Conservation (phyloP, 1,140 invertebrate species). For the Prorops nasuta region DNA sequence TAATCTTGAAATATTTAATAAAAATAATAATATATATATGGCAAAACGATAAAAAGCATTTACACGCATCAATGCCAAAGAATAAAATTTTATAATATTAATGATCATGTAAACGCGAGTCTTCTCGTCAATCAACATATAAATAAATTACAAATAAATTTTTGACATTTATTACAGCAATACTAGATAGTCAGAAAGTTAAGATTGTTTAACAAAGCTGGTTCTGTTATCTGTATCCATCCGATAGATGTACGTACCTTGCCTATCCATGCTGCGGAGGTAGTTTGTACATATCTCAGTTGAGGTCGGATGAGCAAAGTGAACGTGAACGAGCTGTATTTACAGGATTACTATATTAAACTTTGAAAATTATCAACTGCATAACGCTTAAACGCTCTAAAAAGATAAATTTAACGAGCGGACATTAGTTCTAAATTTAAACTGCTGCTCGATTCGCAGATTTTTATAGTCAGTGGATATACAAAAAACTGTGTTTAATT, state of each 20-base stretch:
- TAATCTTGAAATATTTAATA: not conserved
- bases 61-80: not conserved
- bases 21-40: not conserved
- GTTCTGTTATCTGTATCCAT: constrained; percentile 21
- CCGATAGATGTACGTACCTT: constrained; percentile 15
- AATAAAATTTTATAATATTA: not conserved
- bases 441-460: not conserved
- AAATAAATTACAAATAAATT: no score
- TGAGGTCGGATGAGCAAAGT: not conserved
- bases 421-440: not conserved
- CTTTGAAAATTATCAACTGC: constrained; percentile 28
- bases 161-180: no score
- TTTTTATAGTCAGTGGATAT: no score
- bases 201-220: no score
- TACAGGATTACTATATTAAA: constrained; percentile 24
- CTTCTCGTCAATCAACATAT: no score
- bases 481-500: not conserved
- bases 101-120: no score
- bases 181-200: no score
- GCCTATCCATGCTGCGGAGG: constrained; percentile 9
- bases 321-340: constrained; percentile 11
- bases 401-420: constrained; percentile 1
- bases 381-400: constrained; percentile 22
- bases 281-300: constrained; percentile 1
- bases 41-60: not conserved